phyloP scores from a whole-genome alignment of 2,797 vertebrate species.

The Anguilla pacifica region DNA sequence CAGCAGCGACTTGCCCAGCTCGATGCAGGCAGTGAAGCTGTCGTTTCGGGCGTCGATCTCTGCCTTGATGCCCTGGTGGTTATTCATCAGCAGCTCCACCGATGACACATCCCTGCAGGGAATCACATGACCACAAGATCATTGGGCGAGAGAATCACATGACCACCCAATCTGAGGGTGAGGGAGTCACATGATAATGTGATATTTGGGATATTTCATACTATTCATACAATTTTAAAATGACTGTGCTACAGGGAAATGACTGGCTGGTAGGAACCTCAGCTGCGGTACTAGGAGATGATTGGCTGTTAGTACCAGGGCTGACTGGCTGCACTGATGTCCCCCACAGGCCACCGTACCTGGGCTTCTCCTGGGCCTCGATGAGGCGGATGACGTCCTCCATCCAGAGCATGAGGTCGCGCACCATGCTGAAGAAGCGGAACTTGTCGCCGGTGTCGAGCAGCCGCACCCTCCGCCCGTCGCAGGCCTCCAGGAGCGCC shows the following conservation, averaged over 20 bases:
- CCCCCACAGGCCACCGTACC: constrained; percentile 65
- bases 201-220: too few species aligned
- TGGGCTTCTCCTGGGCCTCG: constrained; percentile 92
- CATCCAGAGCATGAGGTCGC: constrained; percentile 98
- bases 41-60: constrained; percentile 96
- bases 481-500: constrained; percentile 87
- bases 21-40: constrained; percentile 93
- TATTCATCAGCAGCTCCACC: constrained; percentile 98
- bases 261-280: background rate
- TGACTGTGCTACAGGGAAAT: too few species aligned
- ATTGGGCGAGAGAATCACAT: background rate
- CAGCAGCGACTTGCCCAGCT: constrained; percentile 92
- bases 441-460: constrained; percentile 90
- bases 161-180: background rate
- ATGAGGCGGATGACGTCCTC: constrained; percentile 95
- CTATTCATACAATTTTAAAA: too few species aligned
- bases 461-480: constrained; percentile 85
- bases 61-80: constrained; percentile 96
- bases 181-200: background rate
- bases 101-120: constrained; percentile 87
- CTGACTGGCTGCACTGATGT: background rate
- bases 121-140: background rate
- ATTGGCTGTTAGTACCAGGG: background rate
- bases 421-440: constrained; percentile 95
- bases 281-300: background rate